These are phyloP conservation scores for Malthinus seriepunctatus DNA, from an alignment of 2,888 invertebrate species.

Conservation along the genomic window DNA sequence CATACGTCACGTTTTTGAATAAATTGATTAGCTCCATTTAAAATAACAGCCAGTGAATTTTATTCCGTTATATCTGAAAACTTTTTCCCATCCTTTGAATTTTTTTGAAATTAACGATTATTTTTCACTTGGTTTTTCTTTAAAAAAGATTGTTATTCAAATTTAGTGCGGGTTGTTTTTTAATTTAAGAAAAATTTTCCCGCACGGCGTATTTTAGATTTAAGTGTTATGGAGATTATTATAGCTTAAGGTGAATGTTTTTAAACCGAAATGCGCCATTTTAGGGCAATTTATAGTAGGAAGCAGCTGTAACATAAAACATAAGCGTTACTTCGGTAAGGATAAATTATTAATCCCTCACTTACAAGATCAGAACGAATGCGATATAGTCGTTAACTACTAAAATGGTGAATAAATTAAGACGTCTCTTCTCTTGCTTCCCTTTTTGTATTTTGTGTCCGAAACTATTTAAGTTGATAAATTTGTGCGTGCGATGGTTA, in stretches of 20 bases:
- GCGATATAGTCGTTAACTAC: constrained; percentile 25
- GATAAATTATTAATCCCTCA: constrained; percentile 40
- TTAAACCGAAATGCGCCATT: constrained; percentile 36
- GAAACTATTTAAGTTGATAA: too few relatives aligned
- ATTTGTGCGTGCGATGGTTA: background rate
- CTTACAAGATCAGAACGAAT: constrained; percentile 33
- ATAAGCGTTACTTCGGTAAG: constrained; percentile 32
- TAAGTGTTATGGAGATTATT: constrained; percentile 25
- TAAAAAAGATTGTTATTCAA: background rate
- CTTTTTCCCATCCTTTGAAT: constrained; percentile 16
- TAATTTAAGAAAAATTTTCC: constrained; percentile 15
- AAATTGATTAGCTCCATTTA: constrained; percentile 30
- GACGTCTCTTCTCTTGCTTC: too few relatives aligned
- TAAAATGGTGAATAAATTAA: constrained; percentile 28
- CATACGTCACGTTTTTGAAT: constrained; percentile 24
- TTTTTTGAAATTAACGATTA: constrained; percentile 15
- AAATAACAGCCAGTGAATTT: constrained; percentile 28
- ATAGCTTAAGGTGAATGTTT: constrained; percentile 35
- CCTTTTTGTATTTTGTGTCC: too few relatives aligned
- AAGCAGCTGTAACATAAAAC: constrained; percentile 39
- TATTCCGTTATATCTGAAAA: constrained; percentile 25
- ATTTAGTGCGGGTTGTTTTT: background rate
- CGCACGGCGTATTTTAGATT: constrained; percentile 18
- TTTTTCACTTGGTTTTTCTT: background rate
- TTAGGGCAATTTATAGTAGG: constrained; percentile 38